Base-by-base conservation (phyloP, 2,113 vertebrate genomes). In the Bagarius yarrelli region DNA sequence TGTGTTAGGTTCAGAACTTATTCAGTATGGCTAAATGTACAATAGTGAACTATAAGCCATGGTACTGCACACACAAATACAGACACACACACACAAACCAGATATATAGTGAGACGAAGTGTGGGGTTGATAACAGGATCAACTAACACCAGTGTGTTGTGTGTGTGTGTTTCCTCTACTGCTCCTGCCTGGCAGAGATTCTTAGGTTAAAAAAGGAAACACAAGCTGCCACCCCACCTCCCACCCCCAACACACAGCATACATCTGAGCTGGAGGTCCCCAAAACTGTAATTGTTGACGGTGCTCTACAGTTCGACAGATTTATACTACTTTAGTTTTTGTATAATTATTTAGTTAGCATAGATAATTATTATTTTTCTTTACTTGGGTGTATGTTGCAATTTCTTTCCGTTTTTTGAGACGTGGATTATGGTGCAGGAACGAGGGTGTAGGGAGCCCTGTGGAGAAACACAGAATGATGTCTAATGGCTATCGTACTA, bases 401-500 rank as follows among this genome's bases (percentile, higher is more conserved):
- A 77, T 80, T 83, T 36, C 32, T 44, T 81, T 5, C 25, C 4
- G 67, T 27, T 53, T 69, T 3, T 55, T 72, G 27, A 11, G 57
- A 27, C 30, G 55, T 14, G 57, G 11, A 85, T 76, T 81, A 84
- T 89, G 87, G 76, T 64, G 66, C 74, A 73, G 85, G 93, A 87
- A 94, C 91, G 90, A 92, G 90, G 88, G 90, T 89, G 90, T 83
- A 25, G 55, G 63, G 0, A 73, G 88, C 90, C 91, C 90, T 90
- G 88, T 91, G 84, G 82, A 47, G 81, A 88, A 88, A 80, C 34
- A 8, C 90, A 83, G 82, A 89, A 52, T 63, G 94, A 96, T 97
- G 95, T 94, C 95, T 97, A 95, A 97, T 86, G 95, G 95, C 87
- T 98, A 94, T 87, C 96, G 97, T 89, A 98, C 97, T 78, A 93